These are phyloP conservation scores for Siniperca scherzeri DNA, from an alignment of 2,797 vertebrate species.

Conservation along the genomic window DNA sequence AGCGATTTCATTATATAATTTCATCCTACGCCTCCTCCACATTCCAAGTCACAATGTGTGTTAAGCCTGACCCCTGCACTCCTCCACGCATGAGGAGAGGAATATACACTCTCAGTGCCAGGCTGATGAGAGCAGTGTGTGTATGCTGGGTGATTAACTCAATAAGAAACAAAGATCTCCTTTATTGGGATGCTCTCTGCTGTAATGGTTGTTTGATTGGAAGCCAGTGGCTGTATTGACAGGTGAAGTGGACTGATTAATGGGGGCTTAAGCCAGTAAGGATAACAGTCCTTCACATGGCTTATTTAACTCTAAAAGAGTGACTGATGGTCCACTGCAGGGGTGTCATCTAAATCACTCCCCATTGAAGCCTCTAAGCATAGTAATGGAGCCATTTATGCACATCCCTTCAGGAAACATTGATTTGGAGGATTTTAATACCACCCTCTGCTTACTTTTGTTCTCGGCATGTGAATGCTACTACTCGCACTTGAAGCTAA, in stretches of 20 bases:
- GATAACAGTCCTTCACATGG: slow-evolving; percentile 85
- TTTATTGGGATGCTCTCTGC: slow-evolving; percentile 80
- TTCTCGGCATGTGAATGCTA: slow-evolving; percentile 25
- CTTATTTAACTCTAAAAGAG: slow-evolving; percentile 84
- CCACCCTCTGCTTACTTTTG: slow-evolving; percentile 41
- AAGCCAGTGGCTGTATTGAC: slow-evolving; percentile 85
- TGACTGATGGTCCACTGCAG: slow-evolving; percentile 78
- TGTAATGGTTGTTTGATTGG: slow-evolving; percentile 86
- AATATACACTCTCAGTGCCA: slow-evolving; percentile 59
- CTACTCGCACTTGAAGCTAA: slow-evolving; percentile 58
- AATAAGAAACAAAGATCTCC: slow-evolving; percentile 80
- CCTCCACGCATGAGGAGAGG: slow-evolving; percentile 58
- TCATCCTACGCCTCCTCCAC: slow-evolving; percentile 73
- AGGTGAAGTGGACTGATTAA: slow-evolving; percentile 88
- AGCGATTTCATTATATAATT: slow-evolving; percentile 63
- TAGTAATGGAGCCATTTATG: slow-evolving; percentile 75
- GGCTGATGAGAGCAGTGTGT: slow-evolving; percentile 54
- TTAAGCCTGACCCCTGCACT: slow-evolving; percentile 69
- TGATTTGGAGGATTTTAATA: slow-evolving; percentile 62
- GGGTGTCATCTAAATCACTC: slow-evolving; percentile 75
- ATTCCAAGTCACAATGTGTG: slow-evolving; percentile 61
- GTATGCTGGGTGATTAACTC: slow-evolving; percentile 77
- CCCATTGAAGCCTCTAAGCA: slow-evolving; percentile 51
- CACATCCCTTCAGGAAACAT: slow-evolving; percentile 66
- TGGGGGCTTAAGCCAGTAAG: slow-evolving; percentile 86